Conservation (phyloP, 2,888 invertebrate genomes). For the Abrostola triplasia region DNA sequence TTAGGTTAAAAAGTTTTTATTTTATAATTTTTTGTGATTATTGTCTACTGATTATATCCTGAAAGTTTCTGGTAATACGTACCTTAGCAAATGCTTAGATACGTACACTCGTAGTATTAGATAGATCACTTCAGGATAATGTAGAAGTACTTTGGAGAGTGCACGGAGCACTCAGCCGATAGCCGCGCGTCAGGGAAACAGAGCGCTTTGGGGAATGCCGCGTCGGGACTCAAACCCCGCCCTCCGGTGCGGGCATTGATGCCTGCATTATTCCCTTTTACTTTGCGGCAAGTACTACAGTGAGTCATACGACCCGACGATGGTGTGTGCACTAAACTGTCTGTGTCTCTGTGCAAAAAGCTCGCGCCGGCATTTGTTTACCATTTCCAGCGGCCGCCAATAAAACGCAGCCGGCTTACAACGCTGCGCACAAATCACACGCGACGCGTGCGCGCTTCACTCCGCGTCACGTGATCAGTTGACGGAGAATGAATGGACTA, state of each 20-base stretch:
- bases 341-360: too few species aligned
- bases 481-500: too few species aligned
- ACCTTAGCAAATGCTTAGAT: too few species aligned
- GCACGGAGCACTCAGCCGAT: conserved; percentile 13
- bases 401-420: conserved; percentile 52
- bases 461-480: background rate
- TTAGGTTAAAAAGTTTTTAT: too few species aligned
- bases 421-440: conserved; percentile 31
- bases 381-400: conserved; percentile 36
- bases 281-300: background rate
- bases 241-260: conserved; percentile 2
- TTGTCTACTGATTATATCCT: too few species aligned
- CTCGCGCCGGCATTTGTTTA: conserved; percentile 26
- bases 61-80: conserved; percentile 12
- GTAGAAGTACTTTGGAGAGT: background rate
- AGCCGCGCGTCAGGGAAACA: conserved; percentile 6
- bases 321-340: too few species aligned
- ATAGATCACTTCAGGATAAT: too few species aligned
- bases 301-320: too few species aligned
- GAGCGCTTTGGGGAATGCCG: conserved; percentile 2
- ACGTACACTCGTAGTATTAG: too few species aligned
- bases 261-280: conserved; percentile 27
- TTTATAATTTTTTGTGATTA: too few species aligned
- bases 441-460: conserved; percentile 20
- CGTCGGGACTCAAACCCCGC: conserved; percentile 5